Base-by-base conservation (phyloP, 2,888 invertebrate species). In the Plutella xylostella region DNA sequence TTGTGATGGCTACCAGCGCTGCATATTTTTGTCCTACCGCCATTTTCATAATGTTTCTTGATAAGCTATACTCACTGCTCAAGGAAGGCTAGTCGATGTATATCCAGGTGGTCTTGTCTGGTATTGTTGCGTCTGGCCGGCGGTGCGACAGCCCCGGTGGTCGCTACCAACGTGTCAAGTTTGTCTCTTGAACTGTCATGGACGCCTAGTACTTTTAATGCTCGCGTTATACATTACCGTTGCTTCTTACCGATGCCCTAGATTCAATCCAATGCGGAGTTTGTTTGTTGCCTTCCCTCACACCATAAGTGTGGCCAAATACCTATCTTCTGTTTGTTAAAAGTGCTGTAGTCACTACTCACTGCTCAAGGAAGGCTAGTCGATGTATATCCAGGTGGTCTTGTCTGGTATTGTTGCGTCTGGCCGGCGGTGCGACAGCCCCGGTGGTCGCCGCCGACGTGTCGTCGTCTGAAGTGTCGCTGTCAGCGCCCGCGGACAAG, bases 51-150 rank as follows among this genome's bases (percentile, higher is more conserved):
- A n/a, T n/a, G n/a, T n/a, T n/a, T n/a, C n/a, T n/a, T n/a, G n/a
- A n/a, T n/a, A n/a, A n/a, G n/a, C n/a, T n/a, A n/a, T n/a, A 60
- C 60, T 60, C 47, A 61, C 59, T 57, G 55, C 38, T 56, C 54
- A 25, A 57, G 48, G 39, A 57, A 55, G 17, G 53, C 72, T 49
- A 78, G 60, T 18, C 70, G 68, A 40, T 72, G 73, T 21, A 77
- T 54, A 53, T 85, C 85, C 66, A 85, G 75, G 63, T 86, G 85
- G 60, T 86, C 85, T 58, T 85, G 76, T 50, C 84, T 82, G 42
- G 80, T 65, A 71, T 80, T 68, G 58, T 65, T 70, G 48, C 69
- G 48, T 15, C 77, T 48, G 1, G 79, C 64, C 46, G 74, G 64
- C 57, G 74, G 61, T 48, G 62, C 60, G 28, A 63, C 55, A 35